Percentiles rank a stretch among this genome's conserved stretches.
phyloP scores from a whole-genome alignment of 2,113 vertebrate species.

The Pygoscelis adeliae region DNA sequence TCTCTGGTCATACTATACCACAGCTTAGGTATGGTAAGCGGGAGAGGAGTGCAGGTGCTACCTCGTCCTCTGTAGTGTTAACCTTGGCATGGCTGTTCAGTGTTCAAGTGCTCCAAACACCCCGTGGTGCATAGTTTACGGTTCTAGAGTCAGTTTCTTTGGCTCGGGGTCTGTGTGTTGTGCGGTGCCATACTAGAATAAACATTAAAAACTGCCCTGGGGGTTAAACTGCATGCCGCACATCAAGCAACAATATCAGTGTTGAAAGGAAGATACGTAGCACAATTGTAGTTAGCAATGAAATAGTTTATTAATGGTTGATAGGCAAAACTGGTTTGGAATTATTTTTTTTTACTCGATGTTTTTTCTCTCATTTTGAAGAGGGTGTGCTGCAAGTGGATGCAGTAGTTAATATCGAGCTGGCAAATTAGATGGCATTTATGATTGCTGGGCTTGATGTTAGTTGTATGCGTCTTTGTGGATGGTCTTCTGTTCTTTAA shows the following conservation, averaged over 20 bases:
- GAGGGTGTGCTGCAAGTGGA: background rate
- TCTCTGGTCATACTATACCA: background rate
- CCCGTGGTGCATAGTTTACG: background rate
- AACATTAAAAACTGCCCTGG: background rate
- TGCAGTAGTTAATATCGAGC: background rate
- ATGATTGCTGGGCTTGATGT: background rate
- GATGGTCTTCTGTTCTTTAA: background rate
- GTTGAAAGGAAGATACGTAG: background rate
- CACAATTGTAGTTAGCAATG: background rate
- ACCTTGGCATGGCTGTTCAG: background rate
- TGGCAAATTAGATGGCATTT: background rate
- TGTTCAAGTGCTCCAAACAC: background rate
- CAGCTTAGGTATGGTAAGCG: background rate
- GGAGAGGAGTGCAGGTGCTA: background rate
- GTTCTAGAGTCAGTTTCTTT: background rate
- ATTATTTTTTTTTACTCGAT: background rate
- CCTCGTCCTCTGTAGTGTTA: background rate
- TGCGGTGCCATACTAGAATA: background rate
- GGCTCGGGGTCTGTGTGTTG: background rate
- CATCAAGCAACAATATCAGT: background rate
- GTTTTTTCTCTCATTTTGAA: background rate
- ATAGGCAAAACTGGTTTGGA: background rate
- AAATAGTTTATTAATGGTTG: background rate
- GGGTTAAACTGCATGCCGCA: background rate
- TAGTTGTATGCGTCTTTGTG: background rate